These are phyloP conservation scores for Zosterops pallidus DNA, from an alignment of 2,113 vertebrate species.

Conservation along the genomic window DNA sequence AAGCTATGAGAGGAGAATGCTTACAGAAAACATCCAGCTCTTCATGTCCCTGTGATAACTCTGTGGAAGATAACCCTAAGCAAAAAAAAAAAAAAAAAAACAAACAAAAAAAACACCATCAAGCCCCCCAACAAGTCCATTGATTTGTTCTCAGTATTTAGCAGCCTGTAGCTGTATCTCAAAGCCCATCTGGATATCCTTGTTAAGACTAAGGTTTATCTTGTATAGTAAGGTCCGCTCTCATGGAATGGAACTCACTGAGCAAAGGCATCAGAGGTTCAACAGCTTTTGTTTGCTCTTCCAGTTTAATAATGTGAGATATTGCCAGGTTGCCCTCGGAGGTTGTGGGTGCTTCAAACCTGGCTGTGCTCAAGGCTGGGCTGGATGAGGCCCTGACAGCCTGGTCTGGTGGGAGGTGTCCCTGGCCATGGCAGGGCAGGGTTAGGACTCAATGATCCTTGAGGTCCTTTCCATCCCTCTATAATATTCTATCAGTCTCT, in stretches of 20 bases:
- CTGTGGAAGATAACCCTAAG: neutral
- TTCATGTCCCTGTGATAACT: neutral
- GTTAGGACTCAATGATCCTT: neutral
- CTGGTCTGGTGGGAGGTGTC: neutral
- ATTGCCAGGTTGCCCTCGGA: neutral
- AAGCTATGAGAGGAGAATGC: neutral
- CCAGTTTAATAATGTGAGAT: neutral
- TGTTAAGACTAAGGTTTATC: neutral
- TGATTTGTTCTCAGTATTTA: neutral
- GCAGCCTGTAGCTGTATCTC: neutral
- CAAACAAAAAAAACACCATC: neutral
- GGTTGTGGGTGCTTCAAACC: neutral
- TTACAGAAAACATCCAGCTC: neutral
- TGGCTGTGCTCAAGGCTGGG: neutral
- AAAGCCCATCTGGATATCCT: neutral
- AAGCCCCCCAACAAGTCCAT: neutral
- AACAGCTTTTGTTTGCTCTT: neutral
- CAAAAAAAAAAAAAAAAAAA: neutral
- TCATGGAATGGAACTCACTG: neutral
- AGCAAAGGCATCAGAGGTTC: neutral
- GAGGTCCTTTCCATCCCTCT: neutral
- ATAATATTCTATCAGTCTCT: fast-evolving
- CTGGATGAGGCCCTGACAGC: neutral
- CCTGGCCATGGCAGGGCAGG: neutral
- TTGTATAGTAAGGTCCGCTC: neutral